Evolutionary conservation across 2,797 vertebrate genomes (phyloP).

Genomic region (Margarornis squamiger): DNA sequence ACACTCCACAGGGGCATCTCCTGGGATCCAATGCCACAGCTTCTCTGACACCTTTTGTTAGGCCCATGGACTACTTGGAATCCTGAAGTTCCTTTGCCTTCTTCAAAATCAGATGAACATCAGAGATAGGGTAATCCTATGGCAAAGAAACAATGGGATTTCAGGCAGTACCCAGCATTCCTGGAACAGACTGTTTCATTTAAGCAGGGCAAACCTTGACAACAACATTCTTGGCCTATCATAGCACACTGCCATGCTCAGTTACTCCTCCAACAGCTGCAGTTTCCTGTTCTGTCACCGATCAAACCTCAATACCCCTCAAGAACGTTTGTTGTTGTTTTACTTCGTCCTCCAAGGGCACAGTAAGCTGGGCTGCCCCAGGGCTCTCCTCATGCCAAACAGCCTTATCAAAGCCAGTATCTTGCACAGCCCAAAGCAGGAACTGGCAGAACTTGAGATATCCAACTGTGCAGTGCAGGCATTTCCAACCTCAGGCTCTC

Average conservation of each 20-base stretch:
- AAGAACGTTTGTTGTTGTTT: background rate
- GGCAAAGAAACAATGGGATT: background rate
- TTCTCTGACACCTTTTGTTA: background rate
- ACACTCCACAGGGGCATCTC: background rate
- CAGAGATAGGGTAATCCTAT: slow-evolving; percentile 96
- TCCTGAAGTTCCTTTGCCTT: slow-evolving; percentile 96
- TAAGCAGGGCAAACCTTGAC: background rate
- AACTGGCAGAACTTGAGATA: background rate
- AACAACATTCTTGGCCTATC: background rate
- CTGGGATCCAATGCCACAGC: background rate
- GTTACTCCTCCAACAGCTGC: background rate
- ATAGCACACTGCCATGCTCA: background rate
- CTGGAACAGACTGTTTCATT: background rate
- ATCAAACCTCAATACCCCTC: background rate
- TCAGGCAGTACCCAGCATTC: background rate
- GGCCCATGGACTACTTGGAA: slow-evolving; percentile 76
- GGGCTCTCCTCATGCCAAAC: background rate
- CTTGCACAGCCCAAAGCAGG: background rate
- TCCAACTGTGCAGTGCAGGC: background rate
- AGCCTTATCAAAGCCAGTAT: slow-evolving; percentile 5
- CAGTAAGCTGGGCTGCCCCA: background rate
- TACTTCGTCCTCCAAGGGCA: background rate
- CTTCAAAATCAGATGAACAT: slow-evolving; percentile 91
- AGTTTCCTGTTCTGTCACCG: background rate
- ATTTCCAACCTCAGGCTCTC: background rate